phyloP scores from a whole-genome alignment of 2,797 vertebrate genomes.

The Myotis planiceps region DNA sequence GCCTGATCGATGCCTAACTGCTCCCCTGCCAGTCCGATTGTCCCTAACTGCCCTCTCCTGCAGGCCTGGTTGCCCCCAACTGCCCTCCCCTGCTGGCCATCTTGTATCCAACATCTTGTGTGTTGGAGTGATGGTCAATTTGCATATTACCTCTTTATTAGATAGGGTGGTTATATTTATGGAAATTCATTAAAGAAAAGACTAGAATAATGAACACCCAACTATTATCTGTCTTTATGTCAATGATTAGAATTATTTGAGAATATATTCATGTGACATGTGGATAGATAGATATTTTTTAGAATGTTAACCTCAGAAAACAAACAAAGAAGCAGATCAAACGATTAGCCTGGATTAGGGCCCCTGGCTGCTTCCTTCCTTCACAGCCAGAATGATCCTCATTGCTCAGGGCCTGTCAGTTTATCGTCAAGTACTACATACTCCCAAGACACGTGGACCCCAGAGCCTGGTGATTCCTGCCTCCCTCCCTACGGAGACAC shows the following conservation, averaged over 20 bases:
- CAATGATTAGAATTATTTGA: not conserved
- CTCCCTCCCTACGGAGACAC: accelerated
- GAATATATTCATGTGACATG: not conserved
- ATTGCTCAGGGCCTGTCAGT: not conserved
- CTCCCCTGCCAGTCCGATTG: too few species aligned
- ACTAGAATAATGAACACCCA: not conserved
- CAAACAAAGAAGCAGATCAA: not conserved
- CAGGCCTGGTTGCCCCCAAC: too few species aligned
- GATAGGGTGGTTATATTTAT: not conserved
- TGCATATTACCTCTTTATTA: too few species aligned
- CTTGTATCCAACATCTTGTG: too few species aligned
- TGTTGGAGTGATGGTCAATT: too few species aligned
- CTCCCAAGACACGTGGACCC: not conserved
- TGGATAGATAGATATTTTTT: not conserved
- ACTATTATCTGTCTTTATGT: not conserved
- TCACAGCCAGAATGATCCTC: not conserved
- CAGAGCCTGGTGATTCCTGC: not conserved
- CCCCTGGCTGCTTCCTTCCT: not conserved
- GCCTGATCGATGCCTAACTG: too few species aligned
- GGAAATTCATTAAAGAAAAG: not conserved
- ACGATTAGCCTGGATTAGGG: not conserved
- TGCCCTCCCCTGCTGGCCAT: too few species aligned
- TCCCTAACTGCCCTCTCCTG: too few species aligned
- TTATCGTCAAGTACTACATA: not conserved
- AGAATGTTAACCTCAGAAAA: not conserved